Evolutionary conservation across 1,140 invertebrate species (phyloP).

Genomic region (Saxidomus purpurata): DNA sequence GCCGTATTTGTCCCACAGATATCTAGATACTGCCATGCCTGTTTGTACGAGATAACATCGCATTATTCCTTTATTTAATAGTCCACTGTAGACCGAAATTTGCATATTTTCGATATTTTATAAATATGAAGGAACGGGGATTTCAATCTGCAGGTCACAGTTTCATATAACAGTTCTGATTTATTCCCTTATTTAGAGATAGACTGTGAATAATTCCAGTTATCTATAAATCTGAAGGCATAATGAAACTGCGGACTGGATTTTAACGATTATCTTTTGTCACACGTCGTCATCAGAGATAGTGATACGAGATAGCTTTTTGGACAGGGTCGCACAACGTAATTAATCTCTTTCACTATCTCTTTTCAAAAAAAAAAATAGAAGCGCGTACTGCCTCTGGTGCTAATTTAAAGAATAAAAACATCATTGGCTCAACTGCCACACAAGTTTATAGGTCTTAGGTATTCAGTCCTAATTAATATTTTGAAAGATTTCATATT

Average conservation of each 20-base stretch:
- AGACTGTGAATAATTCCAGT: constrained; percentile 18
- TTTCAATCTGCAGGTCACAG: not conserved
- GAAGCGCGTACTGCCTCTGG: not conserved
- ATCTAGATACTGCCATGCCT: constrained; percentile 22
- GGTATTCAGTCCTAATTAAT: too few species aligned
- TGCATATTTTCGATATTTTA: constrained; percentile 54
- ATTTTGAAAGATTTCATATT: too few species aligned
- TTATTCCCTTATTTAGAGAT: constrained; percentile 26
- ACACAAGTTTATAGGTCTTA: too few species aligned
- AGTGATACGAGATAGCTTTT: constrained; percentile 43
- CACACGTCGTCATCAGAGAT: constrained; percentile 36
- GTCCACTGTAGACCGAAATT: constrained; percentile 15
- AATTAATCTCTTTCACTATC: constrained; percentile 56
- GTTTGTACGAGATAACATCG: constrained; percentile 34
- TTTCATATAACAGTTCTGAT: constrained; percentile 34
- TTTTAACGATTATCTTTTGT: constrained; percentile 61
- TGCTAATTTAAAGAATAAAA: not conserved
- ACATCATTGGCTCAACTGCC: not conserved
- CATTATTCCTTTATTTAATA: constrained; percentile 49
- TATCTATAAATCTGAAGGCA: constrained; percentile 53
- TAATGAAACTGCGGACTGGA: constrained; percentile 57
- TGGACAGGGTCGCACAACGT: constrained; percentile 41
- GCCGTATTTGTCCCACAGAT: constrained; percentile 29
- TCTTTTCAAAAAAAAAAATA: not conserved
- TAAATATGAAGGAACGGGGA: not conserved